These are phyloP conservation scores for Atrina japonica DNA, from an alignment of 2,888 invertebrate species.

Conservation along the genomic window DNA sequence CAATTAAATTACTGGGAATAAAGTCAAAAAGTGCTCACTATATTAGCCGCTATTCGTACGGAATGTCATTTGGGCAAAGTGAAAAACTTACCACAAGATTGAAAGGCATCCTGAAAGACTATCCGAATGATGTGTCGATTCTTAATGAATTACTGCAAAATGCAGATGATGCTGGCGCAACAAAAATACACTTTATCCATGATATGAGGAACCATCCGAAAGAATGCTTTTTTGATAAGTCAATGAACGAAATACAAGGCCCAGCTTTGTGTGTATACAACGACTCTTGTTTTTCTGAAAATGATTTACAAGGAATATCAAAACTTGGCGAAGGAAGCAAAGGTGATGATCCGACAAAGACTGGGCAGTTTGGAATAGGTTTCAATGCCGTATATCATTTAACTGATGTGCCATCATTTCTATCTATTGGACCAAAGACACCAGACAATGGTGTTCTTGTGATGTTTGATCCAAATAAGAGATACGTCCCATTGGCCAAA, in stretches of 20 bases:
- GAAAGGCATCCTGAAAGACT: conserved; percentile 67
- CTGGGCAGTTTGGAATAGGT: conserved; percentile 79
- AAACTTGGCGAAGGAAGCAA: conserved; percentile 76
- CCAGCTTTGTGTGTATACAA: conserved; percentile 78
- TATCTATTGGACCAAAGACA: conserved; percentile 60
- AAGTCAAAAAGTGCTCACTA: conserved; percentile 25
- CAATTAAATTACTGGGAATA: conserved; percentile 7
- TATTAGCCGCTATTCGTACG: conserved; percentile 5
- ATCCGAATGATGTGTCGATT: conserved; percentile 69
- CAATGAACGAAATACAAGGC: conserved; percentile 69
- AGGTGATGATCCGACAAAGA: conserved; percentile 71
- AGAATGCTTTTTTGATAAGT: conserved; percentile 60
- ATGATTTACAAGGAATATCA: conserved; percentile 74
- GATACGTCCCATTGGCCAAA: conserved; percentile 52
- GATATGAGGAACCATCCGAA: conserved; percentile 59
- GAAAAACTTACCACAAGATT: conserved; percentile 70
- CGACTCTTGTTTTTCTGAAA: conserved; percentile 70
- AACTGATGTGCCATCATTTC: conserved; percentile 79
- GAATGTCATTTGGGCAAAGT: conserved; percentile 66
- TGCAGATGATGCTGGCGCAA: too few species aligned
- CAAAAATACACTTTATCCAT: conserved; percentile 69
- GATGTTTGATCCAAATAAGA: conserved; percentile 68
- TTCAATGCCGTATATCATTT: conserved; percentile 79
- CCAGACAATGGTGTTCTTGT: conserved; percentile 54
- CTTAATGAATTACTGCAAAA: conserved; percentile 74